Evolutionary conservation across 2,113 vertebrate species (phyloP), one percentile per base, ranked within the genome.

Genomic region (Oreochromis tanganicae): DNA sequence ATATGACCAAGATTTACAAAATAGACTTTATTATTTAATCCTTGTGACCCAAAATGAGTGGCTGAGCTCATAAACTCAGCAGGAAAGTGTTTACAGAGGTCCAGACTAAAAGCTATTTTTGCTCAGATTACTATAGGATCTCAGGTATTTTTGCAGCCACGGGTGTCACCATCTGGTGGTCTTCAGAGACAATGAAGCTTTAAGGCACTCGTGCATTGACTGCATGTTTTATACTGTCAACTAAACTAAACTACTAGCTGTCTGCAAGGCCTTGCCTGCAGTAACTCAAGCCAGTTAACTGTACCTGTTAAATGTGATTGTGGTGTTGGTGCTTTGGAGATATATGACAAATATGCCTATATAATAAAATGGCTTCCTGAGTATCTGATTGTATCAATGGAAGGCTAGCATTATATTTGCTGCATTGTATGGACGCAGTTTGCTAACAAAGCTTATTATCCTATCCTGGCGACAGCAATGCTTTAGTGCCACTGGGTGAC

Each of bases 201-300:
- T 46, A 73, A 73, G 24, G 13, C 34, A 8, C 61, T 38, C 13
- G 34, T 68, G 61, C n/a, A 68, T 68, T 21, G 34, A 68, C 19
- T 38, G 61, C 34, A 68, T 27, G 66, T 73, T 73, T 73, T 73
- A 46, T 27, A 73, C 0, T 27, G 66, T 73, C 21, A 46, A 73
- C 38, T 16, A 43, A 71, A 24, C n/a, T 29, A 17, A 48, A 48
- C 24, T 29, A 29, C 24, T 19, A 29, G 43, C 24, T 29, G 24
- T 75, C 71, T 75, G 68, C 24, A 48, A 17, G 71, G 41, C 71
- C 71, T 19, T 75, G 24, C 71, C 68, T 46, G 68, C 68, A 27
- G 13, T 29, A 75, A 29, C 5, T 75, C 9, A 48, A 75, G 24
- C 16, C 0, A 1, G 24, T 32, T 48, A 48, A 75, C 9, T 50